Conservation (phyloP, 2,888 invertebrate genomes). For the Tinea trinotella region DNA sequence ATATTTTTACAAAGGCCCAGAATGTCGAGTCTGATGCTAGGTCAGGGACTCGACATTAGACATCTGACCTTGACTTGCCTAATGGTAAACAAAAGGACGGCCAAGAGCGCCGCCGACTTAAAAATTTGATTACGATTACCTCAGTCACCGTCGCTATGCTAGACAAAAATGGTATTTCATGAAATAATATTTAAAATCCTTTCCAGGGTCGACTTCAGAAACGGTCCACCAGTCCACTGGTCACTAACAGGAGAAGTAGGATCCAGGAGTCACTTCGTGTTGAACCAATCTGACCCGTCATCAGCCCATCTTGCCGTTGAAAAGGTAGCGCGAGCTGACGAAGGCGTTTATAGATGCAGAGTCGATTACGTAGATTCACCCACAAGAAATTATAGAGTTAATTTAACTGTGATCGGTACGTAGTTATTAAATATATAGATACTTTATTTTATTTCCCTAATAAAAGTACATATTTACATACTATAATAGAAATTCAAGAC, state of each 20-base stretch:
- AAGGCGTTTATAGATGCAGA: constrained; percentile 89
- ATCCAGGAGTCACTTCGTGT: constrained; percentile 80
- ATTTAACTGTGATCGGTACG: constrained; percentile 91
- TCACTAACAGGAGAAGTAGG: constrained; percentile 85
- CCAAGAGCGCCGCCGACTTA: no score
- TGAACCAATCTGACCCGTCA: constrained; percentile 78
- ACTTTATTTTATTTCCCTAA: constrained; percentile 15
- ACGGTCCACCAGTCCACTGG: constrained; percentile 81
- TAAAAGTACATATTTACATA: no score
- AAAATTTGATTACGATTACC: no score
- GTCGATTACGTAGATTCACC: constrained; percentile 92
- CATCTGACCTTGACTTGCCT: no score
- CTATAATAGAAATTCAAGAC: no score
- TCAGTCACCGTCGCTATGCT: no score
- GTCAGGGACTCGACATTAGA: no score
- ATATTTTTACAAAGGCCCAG: no score
- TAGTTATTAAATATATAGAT: constrained; percentile 26
- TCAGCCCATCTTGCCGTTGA: constrained; percentile 82
- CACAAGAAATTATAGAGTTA: constrained; percentile 88
- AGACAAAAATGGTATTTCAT: no score
- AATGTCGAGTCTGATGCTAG: no score
- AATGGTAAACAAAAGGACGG: no score
- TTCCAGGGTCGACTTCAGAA: constrained; percentile 82
- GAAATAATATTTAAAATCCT: not conserved
- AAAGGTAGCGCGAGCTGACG: constrained; percentile 80